Percentiles rank a stretch among this genome's conserved stretches.
These are phyloP conservation scores for Boloria selene DNA, from an alignment of 2,888 invertebrate species.

Conservation along the genomic window DNA sequence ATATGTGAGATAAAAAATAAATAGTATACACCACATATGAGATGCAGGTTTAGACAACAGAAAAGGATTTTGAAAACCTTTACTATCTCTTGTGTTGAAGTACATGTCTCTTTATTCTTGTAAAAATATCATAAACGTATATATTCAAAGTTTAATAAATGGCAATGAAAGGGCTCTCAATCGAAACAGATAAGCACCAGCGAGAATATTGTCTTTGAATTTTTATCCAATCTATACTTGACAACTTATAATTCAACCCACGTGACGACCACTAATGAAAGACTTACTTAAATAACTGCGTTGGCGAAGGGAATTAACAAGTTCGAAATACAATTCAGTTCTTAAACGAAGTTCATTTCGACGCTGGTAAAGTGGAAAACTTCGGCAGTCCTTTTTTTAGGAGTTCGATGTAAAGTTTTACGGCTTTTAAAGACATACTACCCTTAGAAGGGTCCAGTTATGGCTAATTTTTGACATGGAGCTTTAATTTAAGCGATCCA, in stretches of 20 bases:
- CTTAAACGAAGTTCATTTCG: constrained; percentile 75
- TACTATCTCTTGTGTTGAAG: constrained; percentile 14
- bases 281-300: constrained; percentile 76
- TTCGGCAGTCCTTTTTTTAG: constrained; percentile 63
- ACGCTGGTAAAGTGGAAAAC: constrained; percentile 76
- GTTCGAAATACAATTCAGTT: constrained; percentile 77
- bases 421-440: constrained; percentile 60
- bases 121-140: constrained; percentile 12
- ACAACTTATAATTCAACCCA: constrained; percentile 68
- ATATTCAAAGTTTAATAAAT: constrained; percentile 12
- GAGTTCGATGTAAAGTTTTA: constrained; percentile 65
- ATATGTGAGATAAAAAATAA: neutral
- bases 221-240: constrained; percentile 58
- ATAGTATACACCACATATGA: neutral
- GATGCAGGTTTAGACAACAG: constrained; percentile 3
- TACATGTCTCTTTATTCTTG: constrained; percentile 25
- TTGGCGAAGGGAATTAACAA: constrained; percentile 76
- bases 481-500: constrained; percentile 15
- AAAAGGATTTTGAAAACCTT: constrained; percentile 13
- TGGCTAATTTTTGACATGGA: constrained; percentile 30
- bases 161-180: constrained; percentile 23
- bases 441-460: constrained; percentile 43
- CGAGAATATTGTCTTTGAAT: constrained; percentile 61
- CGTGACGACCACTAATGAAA: constrained; percentile 78
- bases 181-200: constrained; percentile 38